phyloP scores from a whole-genome alignment of 2,888 invertebrate species.

The Listrodromus nycthemerus region DNA sequence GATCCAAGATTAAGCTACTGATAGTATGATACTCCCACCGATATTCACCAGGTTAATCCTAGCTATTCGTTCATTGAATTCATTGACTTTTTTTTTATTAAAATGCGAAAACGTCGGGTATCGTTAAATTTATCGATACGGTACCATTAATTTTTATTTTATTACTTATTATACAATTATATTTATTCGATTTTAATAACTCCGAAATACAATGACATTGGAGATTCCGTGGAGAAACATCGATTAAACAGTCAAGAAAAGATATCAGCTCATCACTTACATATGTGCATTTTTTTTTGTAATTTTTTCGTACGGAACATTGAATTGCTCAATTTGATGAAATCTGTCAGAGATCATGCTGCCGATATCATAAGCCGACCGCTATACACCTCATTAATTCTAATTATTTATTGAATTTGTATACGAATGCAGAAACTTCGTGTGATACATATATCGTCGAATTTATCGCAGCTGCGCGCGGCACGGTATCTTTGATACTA shows the following conservation, averaged over 20 bases:
- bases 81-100: too few species aligned
- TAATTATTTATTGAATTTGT: conserved; percentile 5
- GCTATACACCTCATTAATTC: neutral
- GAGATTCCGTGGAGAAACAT: too few species aligned
- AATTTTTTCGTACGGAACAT: too few species aligned
- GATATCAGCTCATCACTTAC: too few species aligned
- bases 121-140: neutral
- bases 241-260: too few species aligned
- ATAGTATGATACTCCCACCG: neutral
- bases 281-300: too few species aligned
- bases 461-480: conserved; percentile 16
- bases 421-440: neutral
- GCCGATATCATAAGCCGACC: neutral
- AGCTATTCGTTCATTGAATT: neutral
- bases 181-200: neutral
- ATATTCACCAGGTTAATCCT: neutral
- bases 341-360: neutral
- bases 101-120: neutral
- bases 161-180: neutral
- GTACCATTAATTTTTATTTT: too few species aligned
- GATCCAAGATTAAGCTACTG: neutral
- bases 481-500: conserved; percentile 36
- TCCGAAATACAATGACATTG: too few species aligned
- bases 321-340: neutral
- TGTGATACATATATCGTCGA: conserved; percentile 1